phyloP scores from a whole-genome alignment of 2,888 invertebrate species.

The Scaeva pyrastri region DNA sequence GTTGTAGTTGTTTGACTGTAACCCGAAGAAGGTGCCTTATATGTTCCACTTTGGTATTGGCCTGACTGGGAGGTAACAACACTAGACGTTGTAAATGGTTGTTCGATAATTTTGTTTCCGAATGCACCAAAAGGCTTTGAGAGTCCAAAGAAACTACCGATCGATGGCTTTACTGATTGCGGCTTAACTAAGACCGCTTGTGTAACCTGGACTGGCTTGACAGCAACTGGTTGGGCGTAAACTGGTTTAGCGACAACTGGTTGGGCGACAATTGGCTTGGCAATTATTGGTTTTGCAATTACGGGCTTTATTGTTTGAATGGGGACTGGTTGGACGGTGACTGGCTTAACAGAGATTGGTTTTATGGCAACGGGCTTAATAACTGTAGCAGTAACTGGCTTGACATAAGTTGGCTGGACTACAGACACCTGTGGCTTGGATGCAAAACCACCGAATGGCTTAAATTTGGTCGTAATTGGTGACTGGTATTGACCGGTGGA shows the following conservation, averaged over 20 bases:
- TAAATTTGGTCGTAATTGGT: background rate
- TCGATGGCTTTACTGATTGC: slow-evolving; percentile 12
- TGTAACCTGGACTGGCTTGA: background rate
- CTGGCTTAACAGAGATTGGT: background rate
- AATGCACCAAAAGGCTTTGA: background rate
- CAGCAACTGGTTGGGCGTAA: too few relatives aligned
- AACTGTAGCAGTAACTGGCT: too few relatives aligned
- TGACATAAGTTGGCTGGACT: too few relatives aligned
- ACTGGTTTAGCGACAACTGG: background rate
- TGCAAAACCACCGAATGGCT: background rate
- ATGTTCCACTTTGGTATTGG: background rate
- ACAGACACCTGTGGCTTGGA: too few relatives aligned
- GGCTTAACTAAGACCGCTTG: background rate
- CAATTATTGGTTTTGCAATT: background rate
- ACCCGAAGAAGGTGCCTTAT: background rate
- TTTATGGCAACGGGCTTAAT: too few relatives aligned
- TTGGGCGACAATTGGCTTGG: background rate
- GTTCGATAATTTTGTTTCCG: background rate
- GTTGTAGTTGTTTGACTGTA: background rate
- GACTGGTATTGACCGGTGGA: background rate
- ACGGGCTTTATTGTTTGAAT: too few relatives aligned
- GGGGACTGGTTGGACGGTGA: background rate
- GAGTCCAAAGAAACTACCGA: background rate
- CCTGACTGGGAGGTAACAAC: background rate
- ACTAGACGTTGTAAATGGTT: background rate